Evolutionary conservation across 2,888 invertebrate genomes (phyloP), one percentile per base, ranked within the genome.

Genomic region (Galerucella calmariensis): DNA sequence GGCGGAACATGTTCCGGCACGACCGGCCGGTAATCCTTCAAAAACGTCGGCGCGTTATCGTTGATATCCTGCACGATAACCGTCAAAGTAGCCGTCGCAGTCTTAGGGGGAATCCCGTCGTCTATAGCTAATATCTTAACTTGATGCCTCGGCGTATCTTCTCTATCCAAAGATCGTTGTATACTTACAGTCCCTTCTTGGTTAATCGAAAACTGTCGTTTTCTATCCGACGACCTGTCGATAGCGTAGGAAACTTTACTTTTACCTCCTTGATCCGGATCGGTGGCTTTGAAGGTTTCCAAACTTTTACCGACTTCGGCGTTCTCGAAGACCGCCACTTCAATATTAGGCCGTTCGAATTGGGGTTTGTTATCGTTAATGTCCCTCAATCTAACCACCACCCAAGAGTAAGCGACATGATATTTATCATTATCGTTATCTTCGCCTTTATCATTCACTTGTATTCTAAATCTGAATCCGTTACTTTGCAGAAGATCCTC

Each of bases 291-390:
- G 88, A 99, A 99, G 20, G 95, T 95, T 87, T 97, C 97, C 81
- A 99, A 89, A 79, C 93, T 94, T 80, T 95, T 96, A 35, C 97
- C 97, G 70, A 96, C 93, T 85, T 94, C 94, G 2, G 97, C 96
- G 86, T 98, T 97, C 88, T 99, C 98, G 84, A 93, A 94, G 1
- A 97, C 96, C 14, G 94, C 94, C 5, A 95, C 95, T 89, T 96
- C 97, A 82, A 98, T 97, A 86, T 97, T 97, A 65, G 97, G 95
- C 79, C 94, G 92, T 84, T 97, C 97, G 86, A 97, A 98, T 84
- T 95, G 94, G 6, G 98, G 98, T 87, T 96, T 96, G 90, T 98
- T 98, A 90, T 99, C 98, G 89, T 99, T 99, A 82, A 96, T 96
- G 87, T 99, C 99, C 76, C 95, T 91, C 75, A 99, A 90, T 85